Evolutionary conservation across 2,888 invertebrate species (phyloP).

Genomic region (Pristionchus mayeri): DNA sequence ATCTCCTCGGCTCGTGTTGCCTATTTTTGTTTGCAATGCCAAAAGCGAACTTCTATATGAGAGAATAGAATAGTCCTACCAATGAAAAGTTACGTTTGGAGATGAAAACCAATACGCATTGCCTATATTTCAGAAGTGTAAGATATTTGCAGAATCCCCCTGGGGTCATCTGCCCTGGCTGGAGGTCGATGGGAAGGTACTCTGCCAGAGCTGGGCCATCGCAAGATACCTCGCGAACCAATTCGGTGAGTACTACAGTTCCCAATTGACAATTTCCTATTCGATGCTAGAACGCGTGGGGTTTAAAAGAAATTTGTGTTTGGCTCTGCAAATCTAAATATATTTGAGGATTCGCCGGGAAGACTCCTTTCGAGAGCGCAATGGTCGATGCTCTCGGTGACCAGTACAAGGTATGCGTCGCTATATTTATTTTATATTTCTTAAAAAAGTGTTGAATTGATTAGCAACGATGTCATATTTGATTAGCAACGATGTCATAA

Average conservation of each 20-base stretch:
- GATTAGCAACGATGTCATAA: too few relatives aligned
- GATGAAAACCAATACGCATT: too few relatives aligned
- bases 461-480: too few relatives aligned
- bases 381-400: background rate
- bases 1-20: background rate
- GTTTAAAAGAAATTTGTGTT: too few relatives aligned
- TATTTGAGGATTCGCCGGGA: background rate
- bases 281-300: too few relatives aligned
- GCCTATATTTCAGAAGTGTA: too few relatives aligned
- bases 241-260: background rate
- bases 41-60: too few relatives aligned
- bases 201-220: background rate
- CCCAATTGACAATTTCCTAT: too few relatives aligned
- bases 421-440: background rate
- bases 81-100: too few relatives aligned
- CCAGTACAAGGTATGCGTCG: background rate
- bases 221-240: slow-evolving; percentile 3
- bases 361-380: background rate
- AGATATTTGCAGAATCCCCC: background rate
- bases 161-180: background rate
- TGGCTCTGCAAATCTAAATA: background rate
- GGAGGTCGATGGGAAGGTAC: background rate
- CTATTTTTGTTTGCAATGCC: background rate
- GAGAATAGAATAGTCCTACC: background rate
- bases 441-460: too few relatives aligned